These are phyloP conservation scores for Taeniopygia guttata DNA, from an alignment of 2,797 vertebrate species.

Conservation along the genomic window DNA sequence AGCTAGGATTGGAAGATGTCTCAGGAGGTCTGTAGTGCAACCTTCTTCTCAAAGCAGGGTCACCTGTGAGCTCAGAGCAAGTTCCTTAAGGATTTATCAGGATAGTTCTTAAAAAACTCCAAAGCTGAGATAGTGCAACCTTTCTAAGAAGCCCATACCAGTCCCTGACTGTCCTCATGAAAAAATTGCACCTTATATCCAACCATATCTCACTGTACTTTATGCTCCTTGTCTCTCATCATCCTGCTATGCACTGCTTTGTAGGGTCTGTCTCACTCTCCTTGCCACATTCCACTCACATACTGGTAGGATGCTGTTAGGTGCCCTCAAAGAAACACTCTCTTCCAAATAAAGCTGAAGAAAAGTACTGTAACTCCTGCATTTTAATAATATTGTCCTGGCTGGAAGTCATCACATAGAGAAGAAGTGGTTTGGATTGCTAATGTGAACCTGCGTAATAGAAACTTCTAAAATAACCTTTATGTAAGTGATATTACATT, in stretches of 20 bases:
- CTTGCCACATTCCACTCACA: background rate
- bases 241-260: background rate
- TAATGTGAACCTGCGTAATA: background rate
- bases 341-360: conserved; percentile 12
- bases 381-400: conserved; percentile 22
- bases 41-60: background rate
- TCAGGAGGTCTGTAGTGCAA: background rate
- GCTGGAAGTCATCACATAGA: background rate
- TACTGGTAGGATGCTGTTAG: background rate
- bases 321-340: background rate
- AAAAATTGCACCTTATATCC: background rate
- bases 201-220: background rate
- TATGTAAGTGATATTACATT: conserved; percentile 14
- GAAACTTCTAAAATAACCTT: conserved; percentile 26
- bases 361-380: background rate
- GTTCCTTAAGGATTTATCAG: background rate
- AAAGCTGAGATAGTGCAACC: background rate
- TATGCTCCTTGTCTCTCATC: background rate
- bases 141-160: background rate
- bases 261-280: background rate
- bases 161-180: background rate
- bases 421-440: conserved; percentile 37
- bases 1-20: background rate
- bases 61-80: background rate
- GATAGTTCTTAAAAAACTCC: background rate